phyloP scores from a whole-genome alignment of 2,888 invertebrate genomes.

The Pachliopta kotzebuea region DNA sequence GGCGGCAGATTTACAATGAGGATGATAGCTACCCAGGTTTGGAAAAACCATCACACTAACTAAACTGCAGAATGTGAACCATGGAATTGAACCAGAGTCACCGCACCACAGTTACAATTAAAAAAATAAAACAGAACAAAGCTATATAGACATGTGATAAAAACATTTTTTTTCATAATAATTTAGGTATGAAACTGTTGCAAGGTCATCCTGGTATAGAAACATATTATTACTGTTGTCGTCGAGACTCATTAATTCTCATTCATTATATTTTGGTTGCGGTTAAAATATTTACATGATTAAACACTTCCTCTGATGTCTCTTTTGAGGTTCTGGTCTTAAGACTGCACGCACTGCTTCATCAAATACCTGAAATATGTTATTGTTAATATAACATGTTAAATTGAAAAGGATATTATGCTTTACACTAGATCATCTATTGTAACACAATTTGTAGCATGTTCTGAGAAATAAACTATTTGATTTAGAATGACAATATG shows the following conservation, averaged over 20 bases:
- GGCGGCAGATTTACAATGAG: no score
- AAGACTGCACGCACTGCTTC: conserved; percentile 98
- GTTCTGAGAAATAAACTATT: no score
- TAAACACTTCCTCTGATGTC: conserved; percentile 95
- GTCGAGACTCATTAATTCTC: conserved; percentile 57
- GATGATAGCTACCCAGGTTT: no score
- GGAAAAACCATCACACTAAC: no score
- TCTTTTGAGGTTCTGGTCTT: conserved; percentile 97
- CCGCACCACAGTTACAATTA: no score
- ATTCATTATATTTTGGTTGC: conserved; percentile 44
- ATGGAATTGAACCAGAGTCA: no score
- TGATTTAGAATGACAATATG: no score
- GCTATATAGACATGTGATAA: conserved; percentile 12
- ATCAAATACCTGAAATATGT: conserved; percentile 92
- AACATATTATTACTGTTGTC: conserved; percentile 76
- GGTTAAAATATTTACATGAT: conserved; percentile 82
- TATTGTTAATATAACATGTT: no score
- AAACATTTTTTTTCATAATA: background rate
- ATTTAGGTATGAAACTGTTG: background rate
- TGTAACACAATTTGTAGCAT: no score
- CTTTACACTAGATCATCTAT: background rate
- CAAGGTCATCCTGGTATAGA: conserved; percentile 54
- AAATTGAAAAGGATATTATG: no score
- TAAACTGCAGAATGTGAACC: no score
- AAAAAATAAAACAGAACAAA: background rate